These are phyloP conservation scores for Metridium senile DNA, from an alignment of 92 coral and sea anemone genomes.

Conservation along the genomic window DNA sequence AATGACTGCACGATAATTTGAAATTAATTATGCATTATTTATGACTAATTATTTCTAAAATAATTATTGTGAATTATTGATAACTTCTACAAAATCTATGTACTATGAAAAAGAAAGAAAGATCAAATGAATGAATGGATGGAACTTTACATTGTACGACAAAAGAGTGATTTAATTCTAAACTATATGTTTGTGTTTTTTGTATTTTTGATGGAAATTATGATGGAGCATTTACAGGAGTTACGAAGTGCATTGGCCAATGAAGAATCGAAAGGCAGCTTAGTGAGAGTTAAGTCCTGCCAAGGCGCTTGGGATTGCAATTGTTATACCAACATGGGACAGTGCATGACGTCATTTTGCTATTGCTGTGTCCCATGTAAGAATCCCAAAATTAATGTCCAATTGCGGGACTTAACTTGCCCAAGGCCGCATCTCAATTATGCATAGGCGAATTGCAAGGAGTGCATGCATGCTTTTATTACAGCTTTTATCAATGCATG, in stretches of 20 bases:
- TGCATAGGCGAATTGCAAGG: no score
- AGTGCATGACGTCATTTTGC: no score
- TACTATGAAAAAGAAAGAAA: not conserved
- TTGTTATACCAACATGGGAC: no score
- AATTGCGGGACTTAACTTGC: no score
- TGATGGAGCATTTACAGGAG: not conserved
- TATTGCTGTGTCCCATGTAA: no score
- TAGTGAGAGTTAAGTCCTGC: no score
- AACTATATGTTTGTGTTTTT: not conserved
- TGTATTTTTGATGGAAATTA: not conserved
- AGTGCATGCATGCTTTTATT: no score
- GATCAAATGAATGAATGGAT: conserved; percentile 13
- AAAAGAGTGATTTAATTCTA: not conserved
- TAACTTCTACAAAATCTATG: conserved; percentile 11
- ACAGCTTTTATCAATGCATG: no score
- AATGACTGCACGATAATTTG: conserved; percentile 4
- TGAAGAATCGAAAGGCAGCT: no score
- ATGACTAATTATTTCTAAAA: not conserved
- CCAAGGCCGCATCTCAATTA: no score
- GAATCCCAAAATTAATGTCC: no score
- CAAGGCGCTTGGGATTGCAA: no score
- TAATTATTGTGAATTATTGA: not conserved
- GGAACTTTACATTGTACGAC: conserved; percentile 1
- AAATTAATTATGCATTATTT: not conserved
- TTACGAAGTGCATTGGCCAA: not conserved